Evolutionary conservation across 2,113 vertebrate genomes (phyloP), one percentile per base, ranked within the genome.

Genomic region (Echinops telfairi): DNA sequence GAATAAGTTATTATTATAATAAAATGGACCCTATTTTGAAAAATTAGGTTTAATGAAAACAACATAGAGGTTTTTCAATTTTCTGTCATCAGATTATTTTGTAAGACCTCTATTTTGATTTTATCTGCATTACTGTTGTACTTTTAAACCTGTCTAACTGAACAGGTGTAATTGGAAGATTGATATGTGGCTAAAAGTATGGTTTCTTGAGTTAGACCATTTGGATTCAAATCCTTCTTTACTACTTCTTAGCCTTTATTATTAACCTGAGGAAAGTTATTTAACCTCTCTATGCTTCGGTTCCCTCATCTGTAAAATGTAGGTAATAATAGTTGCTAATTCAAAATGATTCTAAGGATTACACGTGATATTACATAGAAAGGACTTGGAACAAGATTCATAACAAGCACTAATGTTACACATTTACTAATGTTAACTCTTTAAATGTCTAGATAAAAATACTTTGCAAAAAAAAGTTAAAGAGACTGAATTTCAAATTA

Each of bases 281-380:
- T 90, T 90, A 79, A 86, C 20, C 17, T 31, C 57, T 87, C 40
- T 40, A 14, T 43, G 25, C 58, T 57, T 92, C 73, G 53, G 36
- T 84, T 57, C 80, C 71, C 79, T 87, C 47, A 40, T 86, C 86
- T 78, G 33, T 89, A 95, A 84, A 86, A 75, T 83, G 22, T 31
- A 11, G n/a, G 64, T 66, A 90, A 73, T 75, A 79, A 70, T 31
- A 92, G 73, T 57, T 90, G 2, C 60, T 81, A 57, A 77, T 82
- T 40, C 43, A 83, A 66, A 73, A 38, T 71, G 58, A 27, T 60
- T 77, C 77, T 60, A 16, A 91, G 33, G n/a, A 60, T 71, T 76
- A 91, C 89, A 92, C 81, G 33, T 81, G 19, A 33, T 53, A 33
- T 76, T 80, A 81, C 31, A 29, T 40, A 76, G 76, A 76, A 88